Evolutionary conservation across 2,888 invertebrate genomes (phyloP).

Genomic region (Drosophila mulleri): DNA sequence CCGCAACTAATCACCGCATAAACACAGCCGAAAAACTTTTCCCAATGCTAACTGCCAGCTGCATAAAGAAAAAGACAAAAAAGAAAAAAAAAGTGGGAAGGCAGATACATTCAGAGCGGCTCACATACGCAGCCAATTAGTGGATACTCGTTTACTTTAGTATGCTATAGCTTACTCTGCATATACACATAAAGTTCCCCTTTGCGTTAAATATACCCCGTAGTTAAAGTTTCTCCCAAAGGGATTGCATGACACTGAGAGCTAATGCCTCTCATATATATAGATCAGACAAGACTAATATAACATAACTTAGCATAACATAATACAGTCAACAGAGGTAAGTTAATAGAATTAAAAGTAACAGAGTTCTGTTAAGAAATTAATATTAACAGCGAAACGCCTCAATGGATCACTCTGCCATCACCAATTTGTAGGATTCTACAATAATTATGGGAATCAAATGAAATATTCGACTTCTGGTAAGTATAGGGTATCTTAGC

Average conservation of each 20-base stretch:
- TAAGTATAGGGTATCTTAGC: conserved; percentile 27
- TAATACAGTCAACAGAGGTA: not conserved
- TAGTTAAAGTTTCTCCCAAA: not conserved
- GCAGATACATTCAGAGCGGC: conserved; percentile 39
- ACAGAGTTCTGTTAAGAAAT: not conserved
- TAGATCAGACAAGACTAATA: no score
- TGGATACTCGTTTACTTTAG: conserved; percentile 27
- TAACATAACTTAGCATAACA: not conserved
- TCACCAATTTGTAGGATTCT: not conserved
- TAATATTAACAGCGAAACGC: no score
- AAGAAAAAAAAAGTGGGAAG: not conserved
- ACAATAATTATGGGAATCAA: not conserved
- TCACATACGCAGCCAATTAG: conserved; percentile 56
- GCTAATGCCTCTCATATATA: no score
- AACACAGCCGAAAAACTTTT: conserved; percentile 61
- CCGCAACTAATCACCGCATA: conserved; percentile 65
- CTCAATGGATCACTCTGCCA: no score
- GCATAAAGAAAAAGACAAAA: conserved; percentile 25
- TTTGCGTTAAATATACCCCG: conserved; percentile 30
- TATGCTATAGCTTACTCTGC: conserved; percentile 16
- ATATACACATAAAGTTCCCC: conserved; percentile 22
- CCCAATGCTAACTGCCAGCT: conserved; percentile 48
- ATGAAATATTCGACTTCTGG: no score
- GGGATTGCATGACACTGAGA: no score
- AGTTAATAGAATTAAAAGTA: not conserved